Conservation (phyloP, 2,113 vertebrate species). For the Paedocypris sp. region DNA sequence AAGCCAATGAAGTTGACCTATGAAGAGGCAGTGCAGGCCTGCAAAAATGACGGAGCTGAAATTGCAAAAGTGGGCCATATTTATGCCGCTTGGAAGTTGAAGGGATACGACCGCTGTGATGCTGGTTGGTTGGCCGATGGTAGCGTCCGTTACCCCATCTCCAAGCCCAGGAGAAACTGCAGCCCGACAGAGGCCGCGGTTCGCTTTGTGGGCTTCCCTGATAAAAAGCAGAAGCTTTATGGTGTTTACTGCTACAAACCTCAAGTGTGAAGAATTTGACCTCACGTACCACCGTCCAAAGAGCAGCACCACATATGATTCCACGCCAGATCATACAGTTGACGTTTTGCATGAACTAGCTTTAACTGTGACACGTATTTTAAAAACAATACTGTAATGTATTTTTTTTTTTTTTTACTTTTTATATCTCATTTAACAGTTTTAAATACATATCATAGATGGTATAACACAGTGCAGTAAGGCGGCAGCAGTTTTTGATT, state of each 20-base stretch:
- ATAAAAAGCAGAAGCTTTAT: constrained; percentile 80
- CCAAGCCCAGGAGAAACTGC: constrained; percentile 82
- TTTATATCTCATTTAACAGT: no score
- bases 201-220: constrained; percentile 80
- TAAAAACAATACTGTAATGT: constrained; percentile 44
- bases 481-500: no score
- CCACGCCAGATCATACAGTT: constrained; percentile 36
- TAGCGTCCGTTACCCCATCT: constrained; percentile 92
- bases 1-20: constrained; percentile 77
- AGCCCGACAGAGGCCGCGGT: constrained; percentile 86
- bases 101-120: constrained; percentile 85
- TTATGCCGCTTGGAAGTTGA: constrained; percentile 84
- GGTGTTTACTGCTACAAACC: constrained; percentile 87
- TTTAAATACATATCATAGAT: no score
- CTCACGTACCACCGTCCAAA: constrained; percentile 46
- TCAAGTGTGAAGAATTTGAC: constrained; percentile 57
- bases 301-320: constrained; percentile 40
- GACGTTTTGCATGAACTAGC: constrained; percentile 61
- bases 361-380: constrained; percentile 77
- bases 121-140: constrained; percentile 90
- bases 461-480: no score
- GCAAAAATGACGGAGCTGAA: constrained; percentile 69
- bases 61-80: constrained; percentile 93
- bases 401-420: no score
- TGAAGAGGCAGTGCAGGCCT: constrained; percentile 75